Evolutionary conservation across 2,113 vertebrate genomes (phyloP), one percentile per base, ranked within the genome.

Genomic region (Microtus pennsylvanicus): DNA sequence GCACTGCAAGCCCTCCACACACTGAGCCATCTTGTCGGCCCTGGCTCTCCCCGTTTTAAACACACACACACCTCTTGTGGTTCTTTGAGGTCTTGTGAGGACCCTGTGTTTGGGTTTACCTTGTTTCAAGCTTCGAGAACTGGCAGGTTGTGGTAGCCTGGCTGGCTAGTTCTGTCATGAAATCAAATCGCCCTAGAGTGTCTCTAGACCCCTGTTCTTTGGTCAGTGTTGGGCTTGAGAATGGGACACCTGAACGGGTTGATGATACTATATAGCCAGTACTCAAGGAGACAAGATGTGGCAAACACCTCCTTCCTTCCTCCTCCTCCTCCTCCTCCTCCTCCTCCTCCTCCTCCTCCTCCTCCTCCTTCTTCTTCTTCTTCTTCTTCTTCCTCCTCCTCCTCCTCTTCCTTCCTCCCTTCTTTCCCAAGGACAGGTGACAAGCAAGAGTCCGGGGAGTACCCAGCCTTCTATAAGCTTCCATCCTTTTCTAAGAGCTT

Each of bases 401-500:
- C 16, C 47, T 7, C 38, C 13, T 12, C 21, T n/a, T 21, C 11
- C 38, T 80, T 19, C 21, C 33, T 55, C 13, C 11, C n/a, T 78
- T 38, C 30, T 52, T 50, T 26, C 38, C 72, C 50, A 3, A 74
- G 13, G 55, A 7, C 4, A 3, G 42, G 61, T 12, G 45, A 47
- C 72, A 35, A 78, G 28, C 14, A 35, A 28, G 1, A 74, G 45
- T 45, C 3, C 30, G n/a, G 55, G 38, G 52, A 55, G 45, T 4
- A 13, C 47, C 3, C 9, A 6, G 10, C 38, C 35, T 42, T 58
- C 52, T 77, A 9, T 52, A 2, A 50, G 55, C 42, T 47, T 47
- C 17, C 7, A 22, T 7, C 8, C 0, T 26, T 65, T 16, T 0
- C 0, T 12, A 9, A 24, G 38, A 35, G 7, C 30, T 1, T 38